phyloP scores from a whole-genome alignment of 2,888 invertebrate species.

The Dendrolimus pini region DNA sequence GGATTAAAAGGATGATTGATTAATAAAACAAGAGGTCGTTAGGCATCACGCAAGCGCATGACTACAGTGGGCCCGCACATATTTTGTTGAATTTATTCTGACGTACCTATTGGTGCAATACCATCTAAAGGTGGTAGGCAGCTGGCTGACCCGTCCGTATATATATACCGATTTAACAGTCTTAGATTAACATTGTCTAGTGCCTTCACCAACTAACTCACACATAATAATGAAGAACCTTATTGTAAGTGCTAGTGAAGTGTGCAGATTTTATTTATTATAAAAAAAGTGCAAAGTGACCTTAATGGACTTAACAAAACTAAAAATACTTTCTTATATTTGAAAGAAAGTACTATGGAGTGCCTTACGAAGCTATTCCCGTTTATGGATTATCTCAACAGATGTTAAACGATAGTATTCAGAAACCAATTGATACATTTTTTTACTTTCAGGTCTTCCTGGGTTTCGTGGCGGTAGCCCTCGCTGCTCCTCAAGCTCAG shows the following conservation, averaged over 20 bases:
- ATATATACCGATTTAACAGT: conserved; percentile 65
- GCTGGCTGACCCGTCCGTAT: conserved; percentile 47
- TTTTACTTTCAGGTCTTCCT: conserved; percentile 53
- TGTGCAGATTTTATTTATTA: conserved; percentile 21
- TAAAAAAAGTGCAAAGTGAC: conserved; percentile 1
- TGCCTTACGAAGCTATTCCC: too few species aligned
- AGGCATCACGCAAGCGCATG: conserved; percentile 41
- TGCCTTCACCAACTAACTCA: conserved; percentile 55
- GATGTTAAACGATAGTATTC: too few species aligned
- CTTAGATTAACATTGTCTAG: conserved; percentile 68
- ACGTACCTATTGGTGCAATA: conserved; percentile 62
- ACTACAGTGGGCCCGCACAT: conserved; percentile 41
- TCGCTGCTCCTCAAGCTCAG: conserved; percentile 53
- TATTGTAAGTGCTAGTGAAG: conserved; percentile 66
- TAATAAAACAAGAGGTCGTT: not conserved
- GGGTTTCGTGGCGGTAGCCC: conserved; percentile 47
- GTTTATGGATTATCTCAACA: too few species aligned
- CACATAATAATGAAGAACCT: conserved; percentile 64
- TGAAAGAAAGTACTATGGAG: too few species aligned
- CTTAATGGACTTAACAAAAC: not conserved
- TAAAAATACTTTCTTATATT: not conserved
- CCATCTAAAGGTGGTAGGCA: conserved; percentile 60
- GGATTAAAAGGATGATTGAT: too few species aligned
- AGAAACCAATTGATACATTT: not conserved
- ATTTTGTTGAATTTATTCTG: conserved; percentile 59